These are phyloP conservation scores for Heptranchias perlo DNA, from an alignment of 2,113 vertebrate genomes.

Conservation along the genomic window DNA sequence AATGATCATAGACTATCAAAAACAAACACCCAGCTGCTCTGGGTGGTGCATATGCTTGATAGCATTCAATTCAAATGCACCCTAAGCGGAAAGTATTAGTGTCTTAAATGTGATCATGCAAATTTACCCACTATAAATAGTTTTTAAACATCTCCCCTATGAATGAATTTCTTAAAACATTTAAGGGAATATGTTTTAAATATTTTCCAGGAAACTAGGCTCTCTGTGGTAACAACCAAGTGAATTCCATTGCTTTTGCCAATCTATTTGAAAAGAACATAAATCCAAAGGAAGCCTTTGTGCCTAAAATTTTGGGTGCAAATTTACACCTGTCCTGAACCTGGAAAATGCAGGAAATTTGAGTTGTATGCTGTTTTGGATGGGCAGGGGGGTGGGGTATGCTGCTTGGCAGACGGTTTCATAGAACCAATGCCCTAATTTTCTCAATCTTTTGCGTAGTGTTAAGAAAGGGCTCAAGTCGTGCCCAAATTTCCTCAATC, in stretches of 20 bases:
- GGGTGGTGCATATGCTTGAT: background rate
- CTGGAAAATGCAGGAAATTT: no score
- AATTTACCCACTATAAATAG: background rate
- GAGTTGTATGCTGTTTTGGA: no score
- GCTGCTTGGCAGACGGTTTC: no score
- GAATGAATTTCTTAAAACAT: background rate
- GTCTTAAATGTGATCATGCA: background rate
- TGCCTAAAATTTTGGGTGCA: no score
- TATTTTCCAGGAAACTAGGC: background rate
- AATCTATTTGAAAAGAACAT: background rate
- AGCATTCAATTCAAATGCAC: background rate
- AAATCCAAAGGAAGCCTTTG: background rate
- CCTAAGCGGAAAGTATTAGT: background rate
- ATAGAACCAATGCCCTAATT: no score
- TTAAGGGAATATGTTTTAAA: background rate
- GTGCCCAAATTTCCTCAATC: no score
- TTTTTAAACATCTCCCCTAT: background rate
- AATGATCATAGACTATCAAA: background rate
- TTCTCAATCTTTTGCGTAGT: no score
- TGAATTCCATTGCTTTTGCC: background rate
- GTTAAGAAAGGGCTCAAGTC: no score
- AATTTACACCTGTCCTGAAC: no score
- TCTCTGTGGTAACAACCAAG: background rate
- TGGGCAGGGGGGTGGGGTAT: no score
- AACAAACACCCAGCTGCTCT: background rate